These are phyloP conservation scores for Mus pahari DNA, from an alignment of 2,113 vertebrate genomes.

Conservation along the genomic window DNA sequence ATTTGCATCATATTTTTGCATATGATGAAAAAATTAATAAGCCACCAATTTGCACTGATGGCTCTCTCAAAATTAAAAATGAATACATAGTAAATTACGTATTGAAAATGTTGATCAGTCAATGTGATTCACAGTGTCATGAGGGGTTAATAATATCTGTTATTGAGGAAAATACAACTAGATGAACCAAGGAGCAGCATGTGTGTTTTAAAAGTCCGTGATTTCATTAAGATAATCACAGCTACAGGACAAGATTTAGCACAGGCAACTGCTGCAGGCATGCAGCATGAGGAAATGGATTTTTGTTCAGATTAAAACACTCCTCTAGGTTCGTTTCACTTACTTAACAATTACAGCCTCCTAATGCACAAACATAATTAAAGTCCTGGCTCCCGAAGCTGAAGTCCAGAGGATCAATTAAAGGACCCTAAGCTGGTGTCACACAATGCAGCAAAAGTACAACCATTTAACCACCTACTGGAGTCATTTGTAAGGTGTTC, in stretches of 20 bases:
- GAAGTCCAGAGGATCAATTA: not conserved
- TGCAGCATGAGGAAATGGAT: not conserved
- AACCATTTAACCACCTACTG: not conserved
- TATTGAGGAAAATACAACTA: not conserved
- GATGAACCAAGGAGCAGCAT: not conserved
- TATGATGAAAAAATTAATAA: not conserved
- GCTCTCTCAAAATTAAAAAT: not conserved
- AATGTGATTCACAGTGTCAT: not conserved
- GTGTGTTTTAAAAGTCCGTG: not conserved
- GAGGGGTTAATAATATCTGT: not conserved
- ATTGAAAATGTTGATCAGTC: not conserved
- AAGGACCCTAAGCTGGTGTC: not conserved
- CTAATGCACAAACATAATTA: not conserved
- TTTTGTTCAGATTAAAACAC: not conserved
- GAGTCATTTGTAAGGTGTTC: not conserved
- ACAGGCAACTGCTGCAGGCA: not conserved
- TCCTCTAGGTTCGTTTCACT: not conserved
- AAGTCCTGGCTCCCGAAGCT: not conserved
- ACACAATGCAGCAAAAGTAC: not conserved
- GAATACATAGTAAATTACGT: not conserved
- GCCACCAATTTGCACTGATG: not conserved
- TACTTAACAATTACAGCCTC: not conserved
- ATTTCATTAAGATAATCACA: not conserved
- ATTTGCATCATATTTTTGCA: too few relatives aligned
- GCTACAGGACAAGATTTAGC: not conserved